Base-by-base conservation (phyloP, 2,888 invertebrate species). In the Sisyra nigra region DNA sequence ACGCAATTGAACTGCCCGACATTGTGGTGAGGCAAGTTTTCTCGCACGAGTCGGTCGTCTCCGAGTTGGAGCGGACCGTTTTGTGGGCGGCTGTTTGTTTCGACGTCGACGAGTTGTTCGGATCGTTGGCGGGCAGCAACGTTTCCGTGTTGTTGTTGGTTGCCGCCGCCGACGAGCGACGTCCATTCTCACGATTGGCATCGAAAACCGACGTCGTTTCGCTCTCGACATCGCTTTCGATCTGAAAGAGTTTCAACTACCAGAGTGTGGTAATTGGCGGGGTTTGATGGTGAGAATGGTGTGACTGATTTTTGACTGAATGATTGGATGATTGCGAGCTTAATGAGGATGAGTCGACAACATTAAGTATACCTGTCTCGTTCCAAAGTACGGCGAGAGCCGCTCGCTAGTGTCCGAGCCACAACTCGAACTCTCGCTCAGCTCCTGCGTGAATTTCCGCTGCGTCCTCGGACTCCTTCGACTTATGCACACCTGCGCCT, bases 381-480 rank as follows among this genome's bases (percentile, higher is more conserved):
- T 65, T 53, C 65, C 61, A 45, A 67, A 62, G 50, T 69, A 68
- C 40, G 69, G 68, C 38, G 70, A 71, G 41, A 72, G 59, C 44
- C 71, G 62, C 55, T 78, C 77, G 51, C 76, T 77, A 34, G 76
- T 75, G 55, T 78, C 78, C 41, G 75, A 76, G 15, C 76, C 76
- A 53, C 76, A 76, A 50, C 77, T 77, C 37, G 76, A 76, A 55
- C 76, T 77, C 53, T 78, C 79, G 54, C 75, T 76, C 52, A 79
- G 63, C 52, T 79, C 78, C 8, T 44, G 36, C 29, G 75, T 68
- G 53, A 76, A 76, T 53, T 76, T 76, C 34, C 77, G 59, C 42
- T 72, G 70, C 1, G 76, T 75, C 41, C 76, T 57, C 0, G 78
- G 78, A 51, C 76, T 76, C 7, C 76, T 69, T 47, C 71, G 58